A percentile compares a stretch with the other conserved stretches of the same genome.
Conservation (phyloP, 2,113 vertebrate genomes). For the Promerops cafer region DNA sequence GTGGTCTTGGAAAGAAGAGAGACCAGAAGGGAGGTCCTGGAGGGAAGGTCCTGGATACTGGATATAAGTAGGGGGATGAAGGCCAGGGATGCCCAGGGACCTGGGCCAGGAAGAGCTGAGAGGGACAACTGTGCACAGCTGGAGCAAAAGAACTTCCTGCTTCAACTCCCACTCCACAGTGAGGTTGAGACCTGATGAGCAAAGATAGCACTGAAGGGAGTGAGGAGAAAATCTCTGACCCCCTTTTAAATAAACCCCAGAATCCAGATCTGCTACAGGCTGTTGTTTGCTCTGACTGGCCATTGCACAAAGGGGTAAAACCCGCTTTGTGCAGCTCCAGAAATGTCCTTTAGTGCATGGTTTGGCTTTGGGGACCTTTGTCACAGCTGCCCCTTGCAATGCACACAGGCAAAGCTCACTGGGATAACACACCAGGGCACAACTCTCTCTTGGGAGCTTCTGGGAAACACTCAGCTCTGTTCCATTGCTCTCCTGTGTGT, state of each 20-base stretch:
- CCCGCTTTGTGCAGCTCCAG: background rate
- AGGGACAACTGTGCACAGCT: background rate
- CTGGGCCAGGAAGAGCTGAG: background rate
- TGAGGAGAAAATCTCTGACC: background rate
- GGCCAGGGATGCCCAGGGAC: background rate
- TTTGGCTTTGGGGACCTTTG: background rate
- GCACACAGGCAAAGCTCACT: background rate
- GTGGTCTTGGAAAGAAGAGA: background rate
- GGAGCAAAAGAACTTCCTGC: background rate
- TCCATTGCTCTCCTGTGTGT: background rate
- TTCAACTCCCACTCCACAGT: background rate
- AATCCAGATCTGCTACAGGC: background rate
- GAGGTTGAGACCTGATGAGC: background rate
- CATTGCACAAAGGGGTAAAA: background rate
- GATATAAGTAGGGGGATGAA: background rate
- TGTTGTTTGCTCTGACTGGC: background rate
- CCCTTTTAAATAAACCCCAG: background rate
- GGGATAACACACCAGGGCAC: background rate
- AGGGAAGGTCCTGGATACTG: background rate
- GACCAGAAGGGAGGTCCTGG: background rate
- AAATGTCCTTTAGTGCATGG: background rate
- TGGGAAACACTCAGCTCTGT: background rate
- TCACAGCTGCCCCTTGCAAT: background rate
- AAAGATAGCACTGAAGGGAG: background rate
- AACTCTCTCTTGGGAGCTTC: background rate